Conservation (phyloP, 2,113 vertebrate genomes). For the Sinocyclocheilus rhinocerous region DNA sequence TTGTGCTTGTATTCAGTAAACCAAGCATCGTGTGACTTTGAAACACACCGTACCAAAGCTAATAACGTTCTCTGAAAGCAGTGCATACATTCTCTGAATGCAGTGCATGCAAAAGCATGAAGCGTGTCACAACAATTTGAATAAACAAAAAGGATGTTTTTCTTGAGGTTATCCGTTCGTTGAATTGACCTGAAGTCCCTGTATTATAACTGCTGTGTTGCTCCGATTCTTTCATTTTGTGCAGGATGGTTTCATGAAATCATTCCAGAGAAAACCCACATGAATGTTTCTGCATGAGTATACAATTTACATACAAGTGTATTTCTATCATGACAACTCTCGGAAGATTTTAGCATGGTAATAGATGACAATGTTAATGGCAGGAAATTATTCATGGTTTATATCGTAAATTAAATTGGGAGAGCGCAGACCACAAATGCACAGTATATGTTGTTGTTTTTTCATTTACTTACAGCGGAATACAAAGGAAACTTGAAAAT, state of each 20-base stretch:
- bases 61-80: conserved; percentile 8
- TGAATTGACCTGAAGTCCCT: neutral
- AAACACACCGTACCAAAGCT: conserved; percentile 1
- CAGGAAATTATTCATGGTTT: no score
- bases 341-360: no score
- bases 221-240: neutral
- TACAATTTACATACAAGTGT: neutral
- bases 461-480: no score
- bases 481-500: no score
- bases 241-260: neutral
- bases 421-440: no score
- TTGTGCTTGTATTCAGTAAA: neutral
- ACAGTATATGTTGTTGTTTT: no score
- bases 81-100: neutral
- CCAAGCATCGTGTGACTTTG: neutral
- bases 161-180: neutral
- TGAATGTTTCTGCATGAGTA: neutral
- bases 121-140: neutral
- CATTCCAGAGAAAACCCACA: neutral
- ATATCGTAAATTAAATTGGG: no score
- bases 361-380: no score
- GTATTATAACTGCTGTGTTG: neutral
- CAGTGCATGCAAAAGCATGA: conserved; percentile 2
- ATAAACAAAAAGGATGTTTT: neutral
- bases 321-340: neutral